Evolutionary conservation across 2,888 invertebrate species (phyloP), one percentile per base, ranked within the genome.

Genomic region (Campoletis raptor): DNA sequence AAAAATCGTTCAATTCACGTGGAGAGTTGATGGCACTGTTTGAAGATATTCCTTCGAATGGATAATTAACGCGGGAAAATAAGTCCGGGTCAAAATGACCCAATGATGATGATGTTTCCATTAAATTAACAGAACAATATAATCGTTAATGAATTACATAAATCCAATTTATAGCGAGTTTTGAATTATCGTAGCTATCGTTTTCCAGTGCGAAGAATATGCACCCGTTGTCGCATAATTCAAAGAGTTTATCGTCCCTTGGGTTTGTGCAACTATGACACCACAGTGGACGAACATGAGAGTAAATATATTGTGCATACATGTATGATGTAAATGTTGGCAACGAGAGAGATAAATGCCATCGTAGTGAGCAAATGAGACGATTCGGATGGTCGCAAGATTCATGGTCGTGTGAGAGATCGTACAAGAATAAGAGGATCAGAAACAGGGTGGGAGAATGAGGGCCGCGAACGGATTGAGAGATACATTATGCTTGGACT

Each of bases 181-280:
- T n/a, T 48, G 48, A 18, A 48, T 1, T 48, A 1, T 18, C 48
- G 15, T 18, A 6, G 18, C 5, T 48, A 15, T 48, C 18, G 69
- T 76, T 79, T 78, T 37, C 54, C 54, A 78, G 66, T 30, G 61
- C 40, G 54, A 45, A 57, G 24, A 78, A 73, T 24, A 21, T 21
- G 37, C 21, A 21, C 30, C 30, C 48, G 15, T 45, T 52, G 48
- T 18, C 89, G 90, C 48, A 48, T 92, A 90, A 90, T 90, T 92
- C 91, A 91, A 91, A 90, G 89, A 90, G 90, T 92, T 93, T 93
- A 93, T 93, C 91, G 91, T 80, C 67, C 64, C 24, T 12, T 0
- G 15, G 36, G 12, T 30, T 64, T 21, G 9, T 37, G 36, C 18
- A 24, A 24, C 18, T 30, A 48, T 64, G 81, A 74, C 40, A 72